Evolutionary conservation across 2,888 invertebrate species (phyloP), one percentile per base, ranked within the genome.

Genomic region (Heteropelma amictum): DNA sequence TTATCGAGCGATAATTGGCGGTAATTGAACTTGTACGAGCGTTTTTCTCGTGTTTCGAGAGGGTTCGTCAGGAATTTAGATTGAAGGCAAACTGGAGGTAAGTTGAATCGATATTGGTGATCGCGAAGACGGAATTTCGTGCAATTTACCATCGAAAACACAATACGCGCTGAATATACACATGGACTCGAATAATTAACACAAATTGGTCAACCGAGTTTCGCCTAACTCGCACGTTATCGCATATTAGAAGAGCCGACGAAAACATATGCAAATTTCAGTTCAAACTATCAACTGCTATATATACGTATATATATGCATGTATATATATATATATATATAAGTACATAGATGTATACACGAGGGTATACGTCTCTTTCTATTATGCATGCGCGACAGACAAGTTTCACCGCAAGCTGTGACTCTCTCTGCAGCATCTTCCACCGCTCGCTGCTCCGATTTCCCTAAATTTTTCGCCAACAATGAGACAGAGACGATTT

Each of bases 331-430:
- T n/a, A n/a, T n/a, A n/a, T n/a, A n/a, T n/a, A n/a, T n/a, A n/a
- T n/a, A n/a, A n/a, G n/a, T n/a, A n/a, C n/a, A n/a, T n/a, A n/a
- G n/a, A n/a, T n/a, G n/a, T n/a, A n/a, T n/a, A n/a, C n/a, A n/a
- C n/a, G n/a, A n/a, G n/a, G 3, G 19, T 33, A 14, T 26, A 5
- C 14, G 6, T 61, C 35, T 40, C 54, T 63, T 47, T 61, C 69
- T 60, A 47, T 45, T 60, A 74, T 73, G 68, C 72, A 63, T 63
- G 67, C 68, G 56, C 56, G 61, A 73, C 51, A n/a, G 56, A 33
- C 60, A 30, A 49, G 33, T 26, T 33, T 69, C 51, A 14, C 51
- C 47, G 14, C n/a, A n/a, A n/a, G n/a, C n/a, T n/a, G n/a, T n/a
- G n/a, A n/a, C n/a, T 51, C 42, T 30, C 26, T 56, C 1, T 5